Conservation (phyloP, 1,140 invertebrate genomes). For the Eumeta japonica region DNA sequence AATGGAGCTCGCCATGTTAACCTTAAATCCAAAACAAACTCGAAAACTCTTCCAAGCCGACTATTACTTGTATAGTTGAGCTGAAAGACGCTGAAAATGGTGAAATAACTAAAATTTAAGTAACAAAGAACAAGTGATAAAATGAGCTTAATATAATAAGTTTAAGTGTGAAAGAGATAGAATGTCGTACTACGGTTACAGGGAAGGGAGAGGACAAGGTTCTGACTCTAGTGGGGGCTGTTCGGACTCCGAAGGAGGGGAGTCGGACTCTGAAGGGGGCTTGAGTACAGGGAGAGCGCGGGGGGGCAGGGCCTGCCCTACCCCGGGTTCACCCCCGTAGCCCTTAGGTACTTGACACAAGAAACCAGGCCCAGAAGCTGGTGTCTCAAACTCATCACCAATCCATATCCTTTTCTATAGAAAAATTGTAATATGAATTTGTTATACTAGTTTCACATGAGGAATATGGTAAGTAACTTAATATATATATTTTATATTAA, state of each 20-base stretch:
- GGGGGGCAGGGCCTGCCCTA: conserved; percentile 75
- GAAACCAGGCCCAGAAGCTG: conserved; percentile 81
- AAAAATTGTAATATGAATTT: too few species aligned
- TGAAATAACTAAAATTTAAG: too few species aligned
- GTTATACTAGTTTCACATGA: too few species aligned
- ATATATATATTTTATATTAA: too few species aligned
- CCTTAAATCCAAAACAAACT: too few species aligned
- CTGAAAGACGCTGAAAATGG: too few species aligned
- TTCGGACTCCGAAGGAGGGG: conserved; percentile 54
- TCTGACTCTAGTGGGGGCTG: conserved; percentile 40
- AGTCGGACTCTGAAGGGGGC: conserved; percentile 63
- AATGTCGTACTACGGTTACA: conserved; percentile 57
- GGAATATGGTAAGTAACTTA: too few species aligned
- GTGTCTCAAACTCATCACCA: conserved; percentile 93
- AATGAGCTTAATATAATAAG: too few species aligned
- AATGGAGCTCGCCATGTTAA: too few species aligned
- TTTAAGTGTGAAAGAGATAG: conserved; percentile 41
- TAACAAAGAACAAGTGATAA: too few species aligned
- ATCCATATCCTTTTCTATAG: conserved; percentile 95
- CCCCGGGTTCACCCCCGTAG: conserved; percentile 82
- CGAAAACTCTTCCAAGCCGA: too few species aligned
- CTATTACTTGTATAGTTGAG: too few species aligned
- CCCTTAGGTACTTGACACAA: conserved; percentile 84
- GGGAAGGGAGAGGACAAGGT: conserved; percentile 21
- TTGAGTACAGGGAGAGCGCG: conserved; percentile 57